Base-by-base conservation (phyloP, 2,113 vertebrate genomes). In the Aleadryas rufinucha region DNA sequence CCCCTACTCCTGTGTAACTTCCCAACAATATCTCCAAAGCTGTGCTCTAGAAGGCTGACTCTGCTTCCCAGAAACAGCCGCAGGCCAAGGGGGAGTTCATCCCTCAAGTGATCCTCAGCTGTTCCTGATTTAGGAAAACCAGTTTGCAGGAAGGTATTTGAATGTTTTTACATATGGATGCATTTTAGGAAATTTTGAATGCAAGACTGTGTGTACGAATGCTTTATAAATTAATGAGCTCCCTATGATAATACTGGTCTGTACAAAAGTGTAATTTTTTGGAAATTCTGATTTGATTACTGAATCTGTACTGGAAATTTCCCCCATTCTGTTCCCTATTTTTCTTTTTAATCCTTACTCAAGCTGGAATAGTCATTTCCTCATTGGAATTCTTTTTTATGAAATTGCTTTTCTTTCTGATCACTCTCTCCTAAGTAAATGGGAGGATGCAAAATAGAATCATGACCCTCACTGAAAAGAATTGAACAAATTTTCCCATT, bases 251-350 rank as follows among this genome's bases (percentile, higher is more conserved):
- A 39, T 13, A 37, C 6, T 35, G 37, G 31, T 10, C 13, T 33
- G 37, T 13, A 39, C 6, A 54, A 30, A 65, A 66, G 4, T 19
- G 4, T 31, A 15, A 35, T 49, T 77, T 60, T 24, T 16, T 66
- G 28, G 7, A 33, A 63, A 39, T 95, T 81, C 42, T 94, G 20
- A 22, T 77, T 71, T 8, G 3, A 4, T 79, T 35, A 33, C 28
- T 79, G 53, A 80, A 60, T 69, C 84, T 69, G 0, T 61, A 19
- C 13, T 24, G 28, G 14, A 53, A 26, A 47, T 41, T 59, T 81
- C 8, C 12, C 6, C 11, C 1, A 0, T 76, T 68, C 21, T 77
- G 4, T 41, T 88, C 35, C 8, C 1, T 59, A 0, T 47, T 71
- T 45, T 56, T 50, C 16, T 61, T 18, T 45, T 63, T 31, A 68